These are phyloP conservation scores for Drosophila mettleri DNA, from an alignment of 2,888 invertebrate species.

Conservation along the genomic window DNA sequence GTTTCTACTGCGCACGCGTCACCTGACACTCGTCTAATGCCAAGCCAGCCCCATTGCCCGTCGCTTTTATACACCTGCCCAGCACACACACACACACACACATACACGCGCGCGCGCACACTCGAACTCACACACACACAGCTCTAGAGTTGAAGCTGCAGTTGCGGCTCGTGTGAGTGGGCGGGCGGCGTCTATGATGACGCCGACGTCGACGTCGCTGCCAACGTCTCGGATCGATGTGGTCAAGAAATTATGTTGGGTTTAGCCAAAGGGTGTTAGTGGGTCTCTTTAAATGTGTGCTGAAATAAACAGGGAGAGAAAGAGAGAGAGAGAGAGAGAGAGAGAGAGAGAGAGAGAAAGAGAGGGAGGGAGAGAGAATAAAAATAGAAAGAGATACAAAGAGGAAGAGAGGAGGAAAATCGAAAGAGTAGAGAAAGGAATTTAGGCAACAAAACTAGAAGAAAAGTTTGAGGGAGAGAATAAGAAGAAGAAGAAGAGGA, in stretches of 20 bases:
- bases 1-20: constrained; percentile 64
- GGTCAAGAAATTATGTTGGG: constrained; percentile 50
- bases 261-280: constrained; percentile 8
- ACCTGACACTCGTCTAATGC: constrained; percentile 65
- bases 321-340: not conserved
- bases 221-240: not conserved
- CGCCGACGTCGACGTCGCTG: not conserved
- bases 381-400: not conserved
- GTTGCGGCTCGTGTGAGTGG: constrained; percentile 22
- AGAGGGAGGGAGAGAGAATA: not conserved
- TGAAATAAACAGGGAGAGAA: not conserved
- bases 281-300: too few relatives aligned
- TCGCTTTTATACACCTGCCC: constrained; percentile 63
- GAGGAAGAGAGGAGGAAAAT: not conserved
- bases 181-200: constrained; percentile 18
- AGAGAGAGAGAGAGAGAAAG: not conserved
- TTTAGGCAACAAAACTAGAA: not conserved
- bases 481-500: not conserved
- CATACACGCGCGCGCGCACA: not conserved
- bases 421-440: not conserved
- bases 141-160: constrained; percentile 36
- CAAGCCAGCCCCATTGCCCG: constrained; percentile 24
- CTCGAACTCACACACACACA: not conserved
- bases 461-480: too few relatives aligned
- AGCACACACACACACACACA: constrained; percentile 8